Conservation (phyloP, 1,140 invertebrate genomes). For the Scaptomyza montana region DNA sequence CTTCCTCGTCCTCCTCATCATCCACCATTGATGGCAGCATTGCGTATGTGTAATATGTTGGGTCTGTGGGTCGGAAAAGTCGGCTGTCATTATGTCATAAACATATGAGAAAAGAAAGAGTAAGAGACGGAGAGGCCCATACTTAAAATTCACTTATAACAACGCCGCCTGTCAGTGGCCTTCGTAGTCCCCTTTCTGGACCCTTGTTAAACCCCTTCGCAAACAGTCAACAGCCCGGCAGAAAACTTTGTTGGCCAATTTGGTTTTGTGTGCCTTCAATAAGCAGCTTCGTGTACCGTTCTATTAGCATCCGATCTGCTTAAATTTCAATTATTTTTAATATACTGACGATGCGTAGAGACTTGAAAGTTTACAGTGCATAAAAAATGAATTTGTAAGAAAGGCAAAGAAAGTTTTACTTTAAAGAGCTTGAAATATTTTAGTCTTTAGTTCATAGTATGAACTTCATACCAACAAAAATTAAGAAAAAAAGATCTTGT, state of each 20-base stretch:
- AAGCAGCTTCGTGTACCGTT: constrained; percentile 7
- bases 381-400: too few relatives aligned
- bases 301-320: constrained; percentile 32
- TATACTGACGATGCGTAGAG: background rate
- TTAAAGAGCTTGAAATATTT: too few relatives aligned
- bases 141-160: constrained; percentile 65
- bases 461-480: too few relatives aligned
- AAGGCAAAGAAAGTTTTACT: too few relatives aligned
- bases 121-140: constrained; percentile 32
- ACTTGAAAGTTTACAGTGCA: constrained; percentile 1
- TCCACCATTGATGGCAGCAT: constrained; percentile 39
- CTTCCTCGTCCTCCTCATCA: background rate
- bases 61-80: constrained; percentile 35
- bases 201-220: background rate
- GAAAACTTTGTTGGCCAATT: background rate
- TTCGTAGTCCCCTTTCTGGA: background rate
- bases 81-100: constrained; percentile 77
- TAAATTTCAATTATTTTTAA: constrained; percentile 25
- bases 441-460: too few relatives aligned
- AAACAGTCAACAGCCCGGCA: background rate
- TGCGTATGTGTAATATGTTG: constrained; percentile 55
- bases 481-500: too few relatives aligned
- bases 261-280: background rate
- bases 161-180: constrained; percentile 44
- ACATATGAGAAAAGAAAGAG: constrained; percentile 46